These are phyloP conservation scores for Zygogramma bicolorata DNA, from an alignment of 2,888 invertebrate genomes.

Conservation along the genomic window DNA sequence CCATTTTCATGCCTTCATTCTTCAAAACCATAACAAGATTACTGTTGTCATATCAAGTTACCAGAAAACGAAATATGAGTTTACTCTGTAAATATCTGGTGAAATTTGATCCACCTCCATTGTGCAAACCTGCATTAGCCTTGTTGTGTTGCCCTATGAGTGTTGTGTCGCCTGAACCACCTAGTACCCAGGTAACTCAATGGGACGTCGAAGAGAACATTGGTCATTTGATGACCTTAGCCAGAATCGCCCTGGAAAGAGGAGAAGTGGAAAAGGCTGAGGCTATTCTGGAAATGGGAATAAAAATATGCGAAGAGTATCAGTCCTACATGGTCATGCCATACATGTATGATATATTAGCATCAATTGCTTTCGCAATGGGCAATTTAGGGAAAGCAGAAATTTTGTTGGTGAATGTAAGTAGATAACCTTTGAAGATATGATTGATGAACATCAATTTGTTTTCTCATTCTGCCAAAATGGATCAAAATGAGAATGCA, in stretches of 20 bases:
- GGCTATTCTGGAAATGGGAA: slow-evolving; percentile 62
- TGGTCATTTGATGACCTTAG: slow-evolving; percentile 61
- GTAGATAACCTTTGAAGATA: too few species aligned
- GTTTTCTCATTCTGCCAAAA: too few species aligned
- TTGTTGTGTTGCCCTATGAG: neutral
- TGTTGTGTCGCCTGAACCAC: neutral
- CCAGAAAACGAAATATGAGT: slow-evolving; percentile 8
- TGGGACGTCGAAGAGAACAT: slow-evolving; percentile 63
- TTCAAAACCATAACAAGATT: slow-evolving; percentile 23
- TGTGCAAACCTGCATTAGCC: slow-evolving; percentile 10
- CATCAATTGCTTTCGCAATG: slow-evolving; percentile 64
- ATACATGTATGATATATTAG: slow-evolving; percentile 66
- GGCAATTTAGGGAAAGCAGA: slow-evolving; percentile 65
- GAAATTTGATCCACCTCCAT: neutral
- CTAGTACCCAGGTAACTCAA: slow-evolving; percentile 29
- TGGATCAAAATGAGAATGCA: too few species aligned
- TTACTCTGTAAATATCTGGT: slow-evolving; percentile 15
- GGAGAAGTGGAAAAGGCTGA: slow-evolving; percentile 63
- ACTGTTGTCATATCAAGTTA: neutral
- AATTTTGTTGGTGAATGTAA: slow-evolving; percentile 58
- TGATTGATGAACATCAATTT: too few species aligned
- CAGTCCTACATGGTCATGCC: slow-evolving; percentile 62
- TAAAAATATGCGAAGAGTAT: slow-evolving; percentile 64
- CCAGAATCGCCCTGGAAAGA: slow-evolving; percentile 61
- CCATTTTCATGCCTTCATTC: slow-evolving; percentile 34